Conservation (phyloP, 2,797 vertebrate genomes). For the Craterocephalus amniculus region DNA sequence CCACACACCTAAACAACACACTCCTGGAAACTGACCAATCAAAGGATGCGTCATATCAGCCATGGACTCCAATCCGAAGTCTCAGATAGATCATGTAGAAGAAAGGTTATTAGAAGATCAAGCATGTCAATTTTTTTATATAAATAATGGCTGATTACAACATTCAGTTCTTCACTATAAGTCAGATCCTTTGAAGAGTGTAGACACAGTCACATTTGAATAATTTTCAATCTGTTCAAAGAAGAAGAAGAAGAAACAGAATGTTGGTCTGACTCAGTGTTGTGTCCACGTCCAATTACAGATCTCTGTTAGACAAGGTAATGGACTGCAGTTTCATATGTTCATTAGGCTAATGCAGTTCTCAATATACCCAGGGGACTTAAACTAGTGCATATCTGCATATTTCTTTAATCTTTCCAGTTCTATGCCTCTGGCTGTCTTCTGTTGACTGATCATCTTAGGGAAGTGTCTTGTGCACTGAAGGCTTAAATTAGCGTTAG, state of each 20-base stretch:
- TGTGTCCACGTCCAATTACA: constrained; percentile 35
- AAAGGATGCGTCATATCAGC: too few relatives aligned
- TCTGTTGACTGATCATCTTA: constrained; percentile 60
- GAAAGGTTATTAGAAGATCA: too few relatives aligned
- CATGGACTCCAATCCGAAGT: too few relatives aligned
- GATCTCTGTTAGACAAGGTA: constrained; percentile 15
- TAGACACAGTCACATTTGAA: background rate
- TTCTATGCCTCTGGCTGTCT: constrained; percentile 28
- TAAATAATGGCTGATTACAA: too few relatives aligned
- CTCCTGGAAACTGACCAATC: too few relatives aligned
- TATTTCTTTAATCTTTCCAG: constrained; percentile 37
- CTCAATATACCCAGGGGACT: constrained; percentile 7
- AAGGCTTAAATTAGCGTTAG: constrained; percentile 64
- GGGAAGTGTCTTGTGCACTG: constrained; percentile 48
- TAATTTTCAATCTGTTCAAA: constrained; percentile 2
- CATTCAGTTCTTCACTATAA: too few relatives aligned
- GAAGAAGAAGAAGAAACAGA: background rate
- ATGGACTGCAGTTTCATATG: constrained; percentile 25
- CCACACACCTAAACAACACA: too few relatives aligned
- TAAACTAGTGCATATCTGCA: constrained; percentile 25
- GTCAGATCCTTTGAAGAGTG: background rate
- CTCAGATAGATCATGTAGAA: too few relatives aligned
- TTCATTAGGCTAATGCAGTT: constrained; percentile 16
- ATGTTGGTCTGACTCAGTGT: background rate
- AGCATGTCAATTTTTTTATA: too few relatives aligned